Base-by-base conservation (phyloP, 2,113 vertebrate genomes). In the Upupa epops region DNA sequence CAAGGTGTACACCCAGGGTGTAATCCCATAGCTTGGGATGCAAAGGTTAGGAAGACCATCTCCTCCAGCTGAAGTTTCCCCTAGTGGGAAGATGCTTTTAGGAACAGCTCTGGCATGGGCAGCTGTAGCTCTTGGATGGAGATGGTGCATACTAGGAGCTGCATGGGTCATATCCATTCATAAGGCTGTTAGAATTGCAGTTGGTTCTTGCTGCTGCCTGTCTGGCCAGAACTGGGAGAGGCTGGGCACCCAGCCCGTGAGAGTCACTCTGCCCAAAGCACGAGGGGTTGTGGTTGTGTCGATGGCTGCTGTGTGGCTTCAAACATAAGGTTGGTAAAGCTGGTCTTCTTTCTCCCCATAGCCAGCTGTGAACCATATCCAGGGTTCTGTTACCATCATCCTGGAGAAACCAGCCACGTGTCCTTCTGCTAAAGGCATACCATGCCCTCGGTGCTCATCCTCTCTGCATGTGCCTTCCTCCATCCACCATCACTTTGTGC, bases 1-100 rank as follows among this genome's bases (percentile, higher is more conserved):
- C 46, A 28, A 36, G 46, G 75, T n/a, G n/a, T n/a, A n/a, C n/a
- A 61, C 19, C 21, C n/a, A 26, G 52, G 61, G 18, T 5, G 10
- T 14, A n/a, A 40, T 10, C 0, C 0, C 31, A 24, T 20, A 3
- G 0, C 45, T 70, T 37, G 2, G 4, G 28, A 15, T 32, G 17
- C 25, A n/a, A 17, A 34, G 22, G 14, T 17, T 26, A 36, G 61
- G 29, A 76, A 52, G n/a, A 11, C 7, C 28, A 15, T 21, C 28
- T 36, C 60, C 60, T 64, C 26, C 59, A 46, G 18, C n/a, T 68
- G 58, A 48, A 71, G 29, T 45, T 68, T 58, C 20, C 52, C 46
- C 42, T 14, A 3, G 13, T 18, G 51, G 22, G 4, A 34, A 70
- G 68, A 29, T 7, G 29, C n/a, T 29, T 29, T 46, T 29, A 34